Evolutionary conservation across 2,797 vertebrate species (phyloP).

Genomic region (Brachymystax lenok): DNA sequence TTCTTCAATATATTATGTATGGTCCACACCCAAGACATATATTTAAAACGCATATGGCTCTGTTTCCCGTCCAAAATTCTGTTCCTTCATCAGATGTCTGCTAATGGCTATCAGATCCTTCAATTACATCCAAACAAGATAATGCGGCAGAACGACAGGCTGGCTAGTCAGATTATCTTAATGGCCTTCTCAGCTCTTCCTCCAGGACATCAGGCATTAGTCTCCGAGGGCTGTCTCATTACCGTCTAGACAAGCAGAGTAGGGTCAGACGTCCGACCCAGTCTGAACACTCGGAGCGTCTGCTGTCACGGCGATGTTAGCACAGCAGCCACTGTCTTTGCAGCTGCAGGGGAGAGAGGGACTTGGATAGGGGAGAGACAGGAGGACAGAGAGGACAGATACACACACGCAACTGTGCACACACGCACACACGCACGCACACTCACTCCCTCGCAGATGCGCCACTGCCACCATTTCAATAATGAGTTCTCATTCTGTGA

Average conservation of each 20-base stretch:
- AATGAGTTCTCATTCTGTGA: constrained; percentile 67
- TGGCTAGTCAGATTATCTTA: constrained; percentile 60
- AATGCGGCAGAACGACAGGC: constrained; percentile 53
- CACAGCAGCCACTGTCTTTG: constrained; percentile 13
- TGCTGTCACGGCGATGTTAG: constrained; percentile 17
- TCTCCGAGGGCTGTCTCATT: constrained; percentile 61
- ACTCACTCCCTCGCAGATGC: neutral
- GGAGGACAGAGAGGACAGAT: neutral
- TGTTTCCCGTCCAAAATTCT: constrained; percentile 17
- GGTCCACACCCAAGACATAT: constrained; percentile 11
- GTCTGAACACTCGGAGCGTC: constrained; percentile 34
- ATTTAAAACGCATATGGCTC: no score
- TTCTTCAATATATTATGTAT: constrained; percentile 7
- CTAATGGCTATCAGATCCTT: constrained; percentile 37
- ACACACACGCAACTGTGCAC: no score
- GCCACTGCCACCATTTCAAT: constrained; percentile 40
- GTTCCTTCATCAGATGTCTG: constrained; percentile 21
- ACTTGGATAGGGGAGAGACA: neutral
- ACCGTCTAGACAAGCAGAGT: constrained; percentile 59
- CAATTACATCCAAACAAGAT: constrained; percentile 62
- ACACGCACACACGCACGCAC: neutral
- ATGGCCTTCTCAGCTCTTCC: constrained; percentile 56
- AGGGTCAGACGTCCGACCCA: constrained; percentile 54
- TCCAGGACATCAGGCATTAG: constrained; percentile 57
- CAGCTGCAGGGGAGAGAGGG: constrained; percentile 35